A percentile compares a stretch with the other conserved stretches of the same genome.
phyloP scores from a whole-genome alignment of 2,888 invertebrate genomes.

The Hydropsyche betteni region DNA sequence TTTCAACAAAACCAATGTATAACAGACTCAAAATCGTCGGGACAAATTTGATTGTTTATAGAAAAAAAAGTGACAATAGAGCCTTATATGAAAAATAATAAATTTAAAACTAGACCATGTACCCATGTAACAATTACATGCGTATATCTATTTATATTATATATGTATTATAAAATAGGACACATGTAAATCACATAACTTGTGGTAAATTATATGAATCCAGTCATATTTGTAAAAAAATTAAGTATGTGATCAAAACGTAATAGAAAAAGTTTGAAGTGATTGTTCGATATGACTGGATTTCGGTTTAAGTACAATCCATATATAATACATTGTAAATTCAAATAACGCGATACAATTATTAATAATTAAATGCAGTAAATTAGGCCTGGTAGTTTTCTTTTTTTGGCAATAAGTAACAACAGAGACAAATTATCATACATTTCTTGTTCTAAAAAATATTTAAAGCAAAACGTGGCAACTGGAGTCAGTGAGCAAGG shows the following conservation, averaged over 20 bases:
- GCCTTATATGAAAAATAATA: no score
- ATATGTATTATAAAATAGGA: slow-evolving; percentile 33
- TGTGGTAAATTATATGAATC: slow-evolving; percentile 38
- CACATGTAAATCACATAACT: slow-evolving; percentile 37
- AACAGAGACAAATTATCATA: slow-evolving; percentile 17
- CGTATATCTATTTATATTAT: slow-evolving; percentile 20
- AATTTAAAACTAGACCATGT: no score
- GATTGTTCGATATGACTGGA: slow-evolving; percentile 30
- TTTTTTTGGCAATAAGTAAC: slow-evolving; percentile 37
- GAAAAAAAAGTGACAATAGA: no score
- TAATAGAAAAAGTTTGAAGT: no score
- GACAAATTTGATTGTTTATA: no score
- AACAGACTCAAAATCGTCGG: no score
- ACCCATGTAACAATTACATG: not conserved
- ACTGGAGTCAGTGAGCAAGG: slow-evolving; percentile 51
- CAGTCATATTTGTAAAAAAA: slow-evolving; percentile 17
- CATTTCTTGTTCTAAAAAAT: slow-evolving; percentile 38
- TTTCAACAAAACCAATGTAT: no score
- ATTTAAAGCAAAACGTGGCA: slow-evolving; percentile 51
- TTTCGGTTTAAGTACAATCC: slow-evolving; percentile 36
- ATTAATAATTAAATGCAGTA: slow-evolving; percentile 38
- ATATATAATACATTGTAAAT: slow-evolving; percentile 8
- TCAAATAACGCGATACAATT: slow-evolving; percentile 31
- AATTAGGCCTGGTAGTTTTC: slow-evolving; percentile 36
- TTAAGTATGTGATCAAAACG: not conserved